Conservation (phyloP, 92 coral and sea anemone species). For the Galaxea fascicularis region DNA sequence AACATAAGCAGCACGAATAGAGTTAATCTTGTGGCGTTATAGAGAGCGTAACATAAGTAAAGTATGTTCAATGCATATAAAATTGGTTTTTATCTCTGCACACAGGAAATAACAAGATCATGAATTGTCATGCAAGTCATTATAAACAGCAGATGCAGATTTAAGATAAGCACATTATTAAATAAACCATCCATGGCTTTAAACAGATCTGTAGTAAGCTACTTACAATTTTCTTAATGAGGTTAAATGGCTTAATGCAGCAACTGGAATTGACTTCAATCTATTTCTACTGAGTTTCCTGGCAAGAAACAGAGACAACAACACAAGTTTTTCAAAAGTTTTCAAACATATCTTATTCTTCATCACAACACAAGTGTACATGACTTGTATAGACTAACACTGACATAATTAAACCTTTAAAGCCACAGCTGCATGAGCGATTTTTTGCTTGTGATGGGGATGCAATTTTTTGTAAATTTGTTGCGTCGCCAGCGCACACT, state of each 20-base stretch:
- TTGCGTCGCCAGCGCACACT: too few relatives aligned
- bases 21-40: background rate
- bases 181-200: slow-evolving; percentile 26
- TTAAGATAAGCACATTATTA: slow-evolving; percentile 33
- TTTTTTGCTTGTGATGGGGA: too few relatives aligned
- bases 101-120: slow-evolving; percentile 23
- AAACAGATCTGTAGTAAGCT: background rate
- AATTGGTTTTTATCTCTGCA: background rate
- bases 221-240: slow-evolving; percentile 78
- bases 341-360: background rate
- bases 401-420: too few relatives aligned
- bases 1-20: background rate
- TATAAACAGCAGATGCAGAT: slow-evolving; percentile 15
- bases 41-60: background rate
- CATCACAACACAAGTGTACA: background rate
- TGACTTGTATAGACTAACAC: background rate
- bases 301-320: slow-evolving; percentile 8
- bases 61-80: background rate
- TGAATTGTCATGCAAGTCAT: slow-evolving; percentile 10
- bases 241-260: slow-evolving; percentile 48
- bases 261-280: slow-evolving; percentile 63
- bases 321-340: background rate
- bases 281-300: slow-evolving; percentile 77
- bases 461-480: too few relatives aligned
- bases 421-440: too few relatives aligned